Evolutionary conservation across 2,113 vertebrate genomes (phyloP), one percentile per base, ranked within the genome.

Genomic region (Rhinichthys klamathensis): DNA sequence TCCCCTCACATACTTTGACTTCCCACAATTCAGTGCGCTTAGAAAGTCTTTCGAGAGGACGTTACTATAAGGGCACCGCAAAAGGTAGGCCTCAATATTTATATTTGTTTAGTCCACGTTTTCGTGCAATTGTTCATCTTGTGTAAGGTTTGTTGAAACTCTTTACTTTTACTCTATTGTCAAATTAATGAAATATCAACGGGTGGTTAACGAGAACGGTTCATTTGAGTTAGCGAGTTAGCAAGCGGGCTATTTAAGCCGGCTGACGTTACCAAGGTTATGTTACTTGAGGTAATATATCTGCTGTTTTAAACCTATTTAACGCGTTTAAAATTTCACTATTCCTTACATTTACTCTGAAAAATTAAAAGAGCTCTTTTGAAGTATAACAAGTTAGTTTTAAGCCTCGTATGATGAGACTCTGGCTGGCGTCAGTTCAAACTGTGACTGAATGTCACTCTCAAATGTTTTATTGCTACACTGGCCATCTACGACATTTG

Each of bases 21-120:
- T 93, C 94, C 95, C 94, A 92, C 49, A 35, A 87, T 90, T 60
- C 94, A 35, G 2, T 90, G 91, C 92, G 92, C 46, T 60, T 4
- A 2, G 2, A 41, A 18, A 35, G 5, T 75, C 80, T 73, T 38
- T 58, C 27, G 41, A 87, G 82, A 92, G 92, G 93, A 92, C 92
- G 73, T 54, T 44, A 32, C 38, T 0, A 78, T 58, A 73, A 85
- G 87, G 89, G 82, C 89, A 5, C 58, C 9, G 54, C 2, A 65
- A 88, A 90, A 91, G 92, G 92, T 93, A 90, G 92, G 91, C 80
- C 38, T 23, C 1, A 1, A 4, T 58, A 2, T 70, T 74, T 63
- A 25, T 70, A 1, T 75, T 25, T 61, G 18, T 75, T 30, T n/a
- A n/a, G 18, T 30, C 25, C 10, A 46, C 3, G 18, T 0, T 69